Evolutionary conservation across 2,888 invertebrate genomes (phyloP), one percentile per base, ranked within the genome.

Genomic region (Noctua comes): DNA sequence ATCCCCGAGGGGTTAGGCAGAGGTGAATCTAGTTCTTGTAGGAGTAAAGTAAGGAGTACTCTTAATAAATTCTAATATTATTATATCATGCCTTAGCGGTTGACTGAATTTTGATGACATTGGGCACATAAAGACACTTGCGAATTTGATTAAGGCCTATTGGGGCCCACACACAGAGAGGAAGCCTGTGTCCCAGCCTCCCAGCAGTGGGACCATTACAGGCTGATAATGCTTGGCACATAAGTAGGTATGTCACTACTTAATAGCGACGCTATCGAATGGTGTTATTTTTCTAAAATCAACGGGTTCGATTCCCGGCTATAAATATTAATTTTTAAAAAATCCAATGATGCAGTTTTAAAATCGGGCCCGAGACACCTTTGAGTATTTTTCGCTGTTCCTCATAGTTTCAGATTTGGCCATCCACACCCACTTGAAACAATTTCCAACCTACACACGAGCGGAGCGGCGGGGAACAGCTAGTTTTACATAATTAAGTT

Each of bases 401-500:
- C 16, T 7, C 16, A 16, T 27, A 59, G 16, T 27, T 59, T 27
- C 16, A 16, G 16, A 16, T 7, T 27, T 27, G 7, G 59, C 7
- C 27, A 27, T 59, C 27, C 59, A 27, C 27, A 27, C 16, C 59
- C 7, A 6, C 59, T 27, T 16, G 27, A 59, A 59, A 43, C 11
- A 68, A 36, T 21, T 64, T 10, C 10, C 31, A 62, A 16, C 43
- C n/a, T 43, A n/a, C 18, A n/a, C n/a, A 24, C 36, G 24, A 21
- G n/a, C 16, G 8, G 8, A 43, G 43, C 16, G n/a, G 43, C 43
- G 16, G n/a, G n/a, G n/a, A n/a, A 43, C n/a, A 43, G n/a, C 40
- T 43, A 43, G n/a, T 78, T 83, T 82, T 73, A 72, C 73, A 76
- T 86, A 79, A 84, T 82, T 78, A 72, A 76, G 46, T 76, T 77